A percentile compares a stretch with the other conserved stretches of the same genome.
Evolutionary conservation across 2,113 vertebrate genomes (phyloP).

Genomic region (Nannobrachium achirus): DNA sequence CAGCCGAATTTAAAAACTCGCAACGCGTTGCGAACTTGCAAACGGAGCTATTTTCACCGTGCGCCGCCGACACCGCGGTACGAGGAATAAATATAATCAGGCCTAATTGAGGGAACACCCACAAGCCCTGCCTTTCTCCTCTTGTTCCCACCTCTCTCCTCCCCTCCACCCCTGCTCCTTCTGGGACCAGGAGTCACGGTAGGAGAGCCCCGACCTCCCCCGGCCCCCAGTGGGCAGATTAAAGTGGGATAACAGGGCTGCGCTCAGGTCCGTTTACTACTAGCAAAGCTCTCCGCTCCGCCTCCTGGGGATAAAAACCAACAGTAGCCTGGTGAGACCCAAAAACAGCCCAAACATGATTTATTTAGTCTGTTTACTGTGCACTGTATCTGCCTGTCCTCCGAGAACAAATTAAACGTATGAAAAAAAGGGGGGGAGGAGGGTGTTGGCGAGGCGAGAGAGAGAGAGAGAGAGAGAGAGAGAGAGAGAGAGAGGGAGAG

Average conservation of each 20-base stretch:
- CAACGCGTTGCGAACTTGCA: too few species aligned
- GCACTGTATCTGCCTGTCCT: constrained; percentile 69
- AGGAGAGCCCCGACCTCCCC: constrained; percentile 34
- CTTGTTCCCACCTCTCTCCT: constrained; percentile 10
- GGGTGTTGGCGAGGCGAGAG: constrained; percentile 19
- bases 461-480: constrained; percentile 26
- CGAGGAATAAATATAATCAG: too few species aligned
- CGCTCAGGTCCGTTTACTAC: constrained; percentile 71
- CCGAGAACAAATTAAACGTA: constrained; percentile 80
- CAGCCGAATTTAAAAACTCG: too few species aligned
- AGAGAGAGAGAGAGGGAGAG: constrained; percentile 16
- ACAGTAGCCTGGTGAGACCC: constrained; percentile 50
- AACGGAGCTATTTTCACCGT: too few species aligned
- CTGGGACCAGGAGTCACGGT: constrained; percentile 25
- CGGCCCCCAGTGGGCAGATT: constrained; percentile 65
- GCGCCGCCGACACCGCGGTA: too few species aligned
- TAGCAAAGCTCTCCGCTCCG: constrained; percentile 36
- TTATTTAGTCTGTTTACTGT: constrained; percentile 79
- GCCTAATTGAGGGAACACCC: constrained; percentile 53
- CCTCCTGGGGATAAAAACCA: constrained; percentile 68
- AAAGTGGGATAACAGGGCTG: constrained; percentile 62
- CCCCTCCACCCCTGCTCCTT: constrained; percentile 46
- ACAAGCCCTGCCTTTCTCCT: constrained; percentile 38
- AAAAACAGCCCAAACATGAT: constrained; percentile 63
- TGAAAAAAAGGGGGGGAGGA: constrained; percentile 39